These are phyloP conservation scores for Cynocephalus volans DNA, from an alignment of 2,113 vertebrate genomes.

Conservation along the genomic window DNA sequence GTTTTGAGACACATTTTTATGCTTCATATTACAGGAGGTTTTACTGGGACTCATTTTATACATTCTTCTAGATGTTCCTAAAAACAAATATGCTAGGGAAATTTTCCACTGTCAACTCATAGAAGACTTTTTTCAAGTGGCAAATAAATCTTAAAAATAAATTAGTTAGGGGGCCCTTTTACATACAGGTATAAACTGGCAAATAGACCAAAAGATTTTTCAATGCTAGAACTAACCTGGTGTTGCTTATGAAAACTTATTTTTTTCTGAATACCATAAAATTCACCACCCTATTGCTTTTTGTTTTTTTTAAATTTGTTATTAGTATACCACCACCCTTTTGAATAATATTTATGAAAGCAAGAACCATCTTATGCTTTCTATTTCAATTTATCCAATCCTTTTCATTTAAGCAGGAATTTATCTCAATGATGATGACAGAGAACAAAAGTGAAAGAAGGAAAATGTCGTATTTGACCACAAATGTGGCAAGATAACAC, in stretches of 20 bases:
- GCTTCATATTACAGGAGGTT: constrained; percentile 54
- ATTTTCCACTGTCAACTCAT: constrained; percentile 73
- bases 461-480: not conserved
- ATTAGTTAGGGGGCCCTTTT: not conserved
- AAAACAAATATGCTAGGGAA: constrained; percentile 67
- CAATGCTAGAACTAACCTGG: not conserved
- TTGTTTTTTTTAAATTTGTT: no score
- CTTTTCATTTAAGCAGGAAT: constrained; percentile 53
- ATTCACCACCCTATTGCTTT: not conserved
- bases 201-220: not conserved
- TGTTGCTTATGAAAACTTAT: constrained; percentile 1
- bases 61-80: constrained; percentile 68
- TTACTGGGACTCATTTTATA: constrained; percentile 69
- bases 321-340: not conserved
- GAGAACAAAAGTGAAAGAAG: not conserved
- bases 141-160: constrained; percentile 19
- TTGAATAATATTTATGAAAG: constrained; percentile 35
- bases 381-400: not conserved
- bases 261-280: constrained; percentile 56
- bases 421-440: not conserved
- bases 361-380: constrained; percentile 12
- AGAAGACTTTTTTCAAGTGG: not conserved
- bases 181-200: not conserved
- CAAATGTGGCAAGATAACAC: not conserved
- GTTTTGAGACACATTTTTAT: constrained; percentile 44